Percentiles rank a stretch among this genome's conserved stretches.
These are phyloP conservation scores for Drosophila nigricruria DNA, from an alignment of 2,888 invertebrate species.

Conservation along the genomic window DNA sequence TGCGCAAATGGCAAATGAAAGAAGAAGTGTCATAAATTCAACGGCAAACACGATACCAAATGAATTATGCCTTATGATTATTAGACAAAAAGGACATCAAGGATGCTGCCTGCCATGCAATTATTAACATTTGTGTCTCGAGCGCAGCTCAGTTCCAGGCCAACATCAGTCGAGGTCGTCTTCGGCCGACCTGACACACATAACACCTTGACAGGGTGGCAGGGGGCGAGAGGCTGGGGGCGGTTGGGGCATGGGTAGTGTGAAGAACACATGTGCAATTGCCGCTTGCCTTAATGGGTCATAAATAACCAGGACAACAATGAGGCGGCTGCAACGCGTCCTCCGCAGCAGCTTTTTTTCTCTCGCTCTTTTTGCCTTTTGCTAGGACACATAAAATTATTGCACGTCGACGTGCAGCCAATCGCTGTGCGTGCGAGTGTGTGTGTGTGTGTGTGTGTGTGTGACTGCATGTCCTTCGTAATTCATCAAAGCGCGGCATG, in stretches of 20 bases:
- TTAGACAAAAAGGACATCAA: constrained; percentile 68
- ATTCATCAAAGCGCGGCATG: constrained; percentile 71
- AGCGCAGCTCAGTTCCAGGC: neutral
- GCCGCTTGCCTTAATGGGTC: constrained; percentile 81
- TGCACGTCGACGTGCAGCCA: constrained; percentile 79
- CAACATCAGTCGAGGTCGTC: constrained; percentile 45
- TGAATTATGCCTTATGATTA: constrained; percentile 80
- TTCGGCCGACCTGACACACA: constrained; percentile 65
- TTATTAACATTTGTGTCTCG: constrained; percentile 80
- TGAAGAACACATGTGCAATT: constrained; percentile 81
- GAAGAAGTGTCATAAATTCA: constrained; percentile 69
- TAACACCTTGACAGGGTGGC: constrained; percentile 41
- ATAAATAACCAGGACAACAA: constrained; percentile 82
- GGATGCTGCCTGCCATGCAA: constrained; percentile 64
- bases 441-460: constrained; percentile 8
- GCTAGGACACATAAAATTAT: constrained; percentile 71
- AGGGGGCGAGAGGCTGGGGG: neutral
- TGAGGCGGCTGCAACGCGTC: constrained; percentile 72
- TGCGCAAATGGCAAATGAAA: constrained; percentile 52
- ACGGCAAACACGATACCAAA: constrained; percentile 66
- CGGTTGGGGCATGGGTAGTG: constrained; percentile 40
- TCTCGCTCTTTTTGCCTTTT: constrained; percentile 4
- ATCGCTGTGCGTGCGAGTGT: constrained; percentile 65
- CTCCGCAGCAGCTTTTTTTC: constrained; percentile 22
- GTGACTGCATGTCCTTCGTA: constrained; percentile 74